Evolutionary conservation across 1,140 invertebrate genomes (phyloP), one percentile per base, ranked within the genome.

Genomic region (Drosophila persimilis): DNA sequence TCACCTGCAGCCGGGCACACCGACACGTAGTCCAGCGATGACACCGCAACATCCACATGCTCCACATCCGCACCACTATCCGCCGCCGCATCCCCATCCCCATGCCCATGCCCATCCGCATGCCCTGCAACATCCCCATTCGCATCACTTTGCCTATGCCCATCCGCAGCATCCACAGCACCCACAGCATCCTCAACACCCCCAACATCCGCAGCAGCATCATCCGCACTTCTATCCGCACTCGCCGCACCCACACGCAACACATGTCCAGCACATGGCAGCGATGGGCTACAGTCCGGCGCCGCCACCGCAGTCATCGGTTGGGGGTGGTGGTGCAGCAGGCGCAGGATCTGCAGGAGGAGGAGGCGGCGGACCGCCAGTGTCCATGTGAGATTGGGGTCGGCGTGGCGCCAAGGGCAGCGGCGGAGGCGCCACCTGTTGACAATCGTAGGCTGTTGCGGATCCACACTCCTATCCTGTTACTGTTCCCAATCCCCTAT

Each of bases 361-460:
- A 41, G 17, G 41, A 24, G 9, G 54, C 15, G 15, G 41, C 20
- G 67, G 53, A 13, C 45, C 58, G 54, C 62, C 56, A 41, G 72
- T 58, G 35, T 50, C 55, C 43, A 88, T 88, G 63, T 88, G 83
- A 88, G 84, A 89, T 66, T 88, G 84, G 83, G 79, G 67, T 73
- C 75, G 78, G 83, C 83, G 81, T 86, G 81, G 83, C 81, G 81
- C 74, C 83, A 86, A 88, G 55, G 73, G 66, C 55, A 73, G 61
- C 52, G 64, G 66, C 50, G 66, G 66, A 76, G 78, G 79, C 84
- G 84, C 84, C 83, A 88, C 83, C 83, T 88, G 83, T 88, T 88
- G 83, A 88, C 75, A 89, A 65, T 61, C 62, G 22, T 73, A 66
- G 53, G 80, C 80, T 67, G 74, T 58, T 84, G 41, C 61, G 65